Base-by-base conservation (phyloP, 2,888 invertebrate genomes). In the Cecidostiba fungosa region DNA sequence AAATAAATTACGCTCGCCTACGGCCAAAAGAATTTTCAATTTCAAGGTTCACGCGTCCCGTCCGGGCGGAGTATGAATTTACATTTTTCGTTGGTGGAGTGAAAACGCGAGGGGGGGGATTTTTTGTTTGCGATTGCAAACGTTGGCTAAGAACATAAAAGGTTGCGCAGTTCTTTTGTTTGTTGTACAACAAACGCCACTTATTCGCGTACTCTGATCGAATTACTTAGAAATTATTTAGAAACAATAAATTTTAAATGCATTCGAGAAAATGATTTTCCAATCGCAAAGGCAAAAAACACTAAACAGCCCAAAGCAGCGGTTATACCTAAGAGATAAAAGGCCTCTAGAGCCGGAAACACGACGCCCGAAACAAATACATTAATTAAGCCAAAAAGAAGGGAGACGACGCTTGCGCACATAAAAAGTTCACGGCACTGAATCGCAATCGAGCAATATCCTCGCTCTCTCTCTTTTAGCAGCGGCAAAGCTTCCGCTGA, bases 391-490 rank as follows among this genome's bases (percentile, higher is more conserved):
- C n/a, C 26, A 50, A 19, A 54, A 29, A 77, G 32, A 36, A 19
- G 62, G n/a, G n/a, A n/a, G n/a, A n/a, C n/a, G n/a, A n/a, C n/a
- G n/a, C n/a, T n/a, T n/a, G n/a, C n/a, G n/a, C n/a, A n/a, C 4
- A 32, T 1, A 69, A 69, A 69, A 69, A 70, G 32, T 70, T 70
- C 19, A 19, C 69, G 32, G 70, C 10, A 26, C 10, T 23, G 19
- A 36, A 74, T 70, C 50, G 69, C 19, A 76, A 85, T 85, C 80
- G 80, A 79, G 76, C 76, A 76, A 66, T 80, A 69, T 70, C 76
- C 70, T 39, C 62, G 4, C 74, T 73, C 66, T 79, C 74, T 73
- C 66, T 79, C 73, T 50, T 43, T 26, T 4, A 29, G 69, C 26
- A 14, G 32, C 29, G 69, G 29, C 47, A 14, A 14, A 16, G 47